Percentiles rank a stretch among this genome's conserved stretches.
Evolutionary conservation across 30 jellyfish, hydroid and myxozoan species (phyloP).

Genomic region (Sanderia malayensis): DNA sequence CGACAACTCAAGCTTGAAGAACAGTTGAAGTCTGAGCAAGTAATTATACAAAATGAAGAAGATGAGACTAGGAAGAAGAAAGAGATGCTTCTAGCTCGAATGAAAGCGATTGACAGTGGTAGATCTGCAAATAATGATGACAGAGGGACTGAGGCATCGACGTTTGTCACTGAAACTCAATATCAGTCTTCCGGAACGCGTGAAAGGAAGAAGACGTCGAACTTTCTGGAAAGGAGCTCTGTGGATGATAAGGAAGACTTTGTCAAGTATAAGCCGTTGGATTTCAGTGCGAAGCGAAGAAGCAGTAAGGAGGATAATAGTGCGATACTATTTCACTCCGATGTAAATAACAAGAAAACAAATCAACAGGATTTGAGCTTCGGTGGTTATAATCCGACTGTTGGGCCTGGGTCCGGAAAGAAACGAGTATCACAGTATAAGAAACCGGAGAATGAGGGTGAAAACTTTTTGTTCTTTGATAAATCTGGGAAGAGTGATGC

Average conservation of each 20-base stretch:
- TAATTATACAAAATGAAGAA: neutral
- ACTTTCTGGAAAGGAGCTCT: conserved; percentile 53
- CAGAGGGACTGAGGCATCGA: neutral
- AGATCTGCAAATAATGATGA: conserved; percentile 21
- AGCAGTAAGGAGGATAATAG: conserved; percentile 44
- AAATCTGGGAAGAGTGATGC: neutral
- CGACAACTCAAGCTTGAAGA: conserved; percentile 3
- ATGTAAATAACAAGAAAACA: conserved; percentile 1
- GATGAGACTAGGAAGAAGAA: conserved; percentile 59
- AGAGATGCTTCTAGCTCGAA: conserved; percentile 68
- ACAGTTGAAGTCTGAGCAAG: conserved; percentile 13
- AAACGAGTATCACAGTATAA: conserved; percentile 26
- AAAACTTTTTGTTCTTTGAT: conserved; percentile 22
- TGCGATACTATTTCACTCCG: conserved; percentile 73
- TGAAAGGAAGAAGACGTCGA: conserved; percentile 74
- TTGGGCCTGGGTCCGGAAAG: conserved; percentile 41
- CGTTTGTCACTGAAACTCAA: neutral
- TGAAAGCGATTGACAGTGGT: conserved; percentile 78
- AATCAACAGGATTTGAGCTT: conserved; percentile 9
- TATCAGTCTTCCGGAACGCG: no score
- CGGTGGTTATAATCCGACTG: conserved; percentile 46
- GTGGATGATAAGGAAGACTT: conserved; percentile 21
- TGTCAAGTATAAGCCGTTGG: conserved; percentile 59
- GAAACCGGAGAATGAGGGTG: conserved; percentile 18
- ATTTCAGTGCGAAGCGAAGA: conserved; percentile 51